A percentile compares a stretch with the other conserved stretches of the same genome.
Conservation (phyloP, 1,140 invertebrate species). For the Episyrphus balteatus region DNA sequence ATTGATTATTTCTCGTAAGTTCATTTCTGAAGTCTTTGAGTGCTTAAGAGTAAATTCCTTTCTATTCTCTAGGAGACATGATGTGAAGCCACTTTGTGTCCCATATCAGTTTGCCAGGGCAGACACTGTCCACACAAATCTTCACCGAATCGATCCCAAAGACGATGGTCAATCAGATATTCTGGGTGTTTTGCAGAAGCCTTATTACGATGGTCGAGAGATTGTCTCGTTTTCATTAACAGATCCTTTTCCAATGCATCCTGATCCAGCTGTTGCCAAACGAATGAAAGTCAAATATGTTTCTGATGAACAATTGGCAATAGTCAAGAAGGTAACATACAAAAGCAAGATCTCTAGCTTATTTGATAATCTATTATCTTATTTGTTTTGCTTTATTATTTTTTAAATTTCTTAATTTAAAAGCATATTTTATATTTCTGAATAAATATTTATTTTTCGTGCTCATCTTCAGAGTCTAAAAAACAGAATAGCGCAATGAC, state of each 20-base stretch:
- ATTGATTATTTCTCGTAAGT: conserved; percentile 48
- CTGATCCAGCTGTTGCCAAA: conserved; percentile 29
- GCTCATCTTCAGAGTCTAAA: no score
- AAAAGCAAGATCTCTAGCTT: background rate
- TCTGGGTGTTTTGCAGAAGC: conserved; percentile 34
- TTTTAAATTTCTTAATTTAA: no score
- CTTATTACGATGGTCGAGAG: conserved; percentile 42
- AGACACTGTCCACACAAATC: conserved; percentile 51
- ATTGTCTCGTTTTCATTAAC: conserved; percentile 24
- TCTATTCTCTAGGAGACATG: conserved; percentile 34
- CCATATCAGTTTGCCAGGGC: conserved; percentile 68
- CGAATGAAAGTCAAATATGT: conserved; percentile 36
- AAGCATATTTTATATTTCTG: no score
- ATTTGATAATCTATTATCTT: conserved; percentile 1
- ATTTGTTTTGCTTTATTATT: no score
- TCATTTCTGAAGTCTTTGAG: background rate
- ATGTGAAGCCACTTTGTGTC: conserved; percentile 56
- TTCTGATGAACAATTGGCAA: conserved; percentile 26
- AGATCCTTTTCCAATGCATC: conserved; percentile 24
- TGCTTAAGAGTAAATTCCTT: background rate
- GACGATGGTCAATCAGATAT: conserved; percentile 25
- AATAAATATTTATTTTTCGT: no score
- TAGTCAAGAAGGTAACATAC: conserved; percentile 17
- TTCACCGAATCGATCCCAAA: conserved; percentile 38
- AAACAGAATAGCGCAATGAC: no score